Evolutionary conservation across 2,113 vertebrate species (phyloP).

Genomic region (Heterochromis multidens): DNA sequence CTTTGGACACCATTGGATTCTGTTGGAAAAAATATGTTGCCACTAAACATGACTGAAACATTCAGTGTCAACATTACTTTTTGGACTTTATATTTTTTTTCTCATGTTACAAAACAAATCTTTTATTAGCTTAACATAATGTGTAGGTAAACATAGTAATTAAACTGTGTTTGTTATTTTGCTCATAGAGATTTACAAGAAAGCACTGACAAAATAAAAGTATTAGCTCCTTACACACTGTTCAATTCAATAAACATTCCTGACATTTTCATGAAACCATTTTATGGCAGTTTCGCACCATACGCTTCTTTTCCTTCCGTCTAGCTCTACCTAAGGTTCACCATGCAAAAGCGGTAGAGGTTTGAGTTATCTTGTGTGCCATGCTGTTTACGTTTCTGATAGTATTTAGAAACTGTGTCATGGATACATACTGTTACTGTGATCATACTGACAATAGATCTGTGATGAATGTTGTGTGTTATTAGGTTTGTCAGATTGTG

Average conservation of each 20-base stretch:
- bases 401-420: conserved; percentile 70
- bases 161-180: conserved; percentile 24
- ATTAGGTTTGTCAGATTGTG: neutral
- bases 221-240: conserved; percentile 65
- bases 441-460: conserved; percentile 27
- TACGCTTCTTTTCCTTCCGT: conserved; percentile 58
- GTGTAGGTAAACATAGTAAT: neutral
- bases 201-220: conserved; percentile 18
- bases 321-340: conserved; percentile 13
- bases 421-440: conserved; percentile 40
- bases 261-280: conserved; percentile 78
- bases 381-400: conserved; percentile 67
- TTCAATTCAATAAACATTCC: conserved; percentile 81
- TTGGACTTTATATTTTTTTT: neutral
- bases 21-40: no score
- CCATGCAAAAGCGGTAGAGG: conserved; percentile 41
- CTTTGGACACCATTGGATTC: no score
- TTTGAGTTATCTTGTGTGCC: conserved; percentile 22
- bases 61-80: neutral
- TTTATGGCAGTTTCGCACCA: conserved; percentile 71
- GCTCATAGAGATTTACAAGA: conserved; percentile 32
- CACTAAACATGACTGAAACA: neutral
- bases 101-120: no score
- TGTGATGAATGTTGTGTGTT: neutral
- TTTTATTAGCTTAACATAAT: neutral